Evolutionary conservation across 2,113 vertebrate genomes (phyloP), one percentile per base, ranked within the genome.

Genomic region (Cercocebus atys): DNA sequence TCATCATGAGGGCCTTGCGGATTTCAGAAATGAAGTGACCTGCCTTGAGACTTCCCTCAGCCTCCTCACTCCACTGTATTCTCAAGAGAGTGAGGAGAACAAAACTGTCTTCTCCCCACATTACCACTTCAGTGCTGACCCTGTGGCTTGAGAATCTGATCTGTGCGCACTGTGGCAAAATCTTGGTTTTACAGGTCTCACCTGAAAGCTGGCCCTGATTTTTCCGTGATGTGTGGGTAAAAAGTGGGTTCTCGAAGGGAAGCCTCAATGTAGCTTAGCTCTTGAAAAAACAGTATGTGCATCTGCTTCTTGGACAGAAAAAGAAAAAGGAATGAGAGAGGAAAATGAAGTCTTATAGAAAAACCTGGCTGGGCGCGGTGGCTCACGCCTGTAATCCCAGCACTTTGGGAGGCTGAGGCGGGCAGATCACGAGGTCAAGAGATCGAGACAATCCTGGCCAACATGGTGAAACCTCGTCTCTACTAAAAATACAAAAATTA

Each of bases 111-210:
- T n/a, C 32, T 50, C 16, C 38, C 84, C 50, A 18, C 6, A 32
- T 3, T 14, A 2, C 13, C 11, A 76, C 9, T 47, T 10, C 43
- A 8, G 0, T 5, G 70, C 73, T 2, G 6, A 45, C 47, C 78
- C 73, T 68, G 4, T 9, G 8, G 55, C 14, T 45, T 13, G 72
- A 83, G 43, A 55, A 43, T 72, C 27, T 6, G 47, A 64, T 81
- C 27, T 83, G 38, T 35, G 6, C 75, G 23, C 16, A 16, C 30
- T 8, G 27, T n/a, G 68, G n/a, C 55, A 30, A 27, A 57, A 22
- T 52, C 76, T 35, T 47, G 64, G 8, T 17, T 81, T 68, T 52
- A 16, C 1, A 9, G 9, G 27, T 90, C 38, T 89, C 22, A 5
- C 22, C 23, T 12, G 55, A 66, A 73, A 88, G 40, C 38, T 57